Evolutionary conservation across 1,140 invertebrate species (phyloP), one percentile per base, ranked within the genome.

Genomic region (Listronotus oregonensis): DNA sequence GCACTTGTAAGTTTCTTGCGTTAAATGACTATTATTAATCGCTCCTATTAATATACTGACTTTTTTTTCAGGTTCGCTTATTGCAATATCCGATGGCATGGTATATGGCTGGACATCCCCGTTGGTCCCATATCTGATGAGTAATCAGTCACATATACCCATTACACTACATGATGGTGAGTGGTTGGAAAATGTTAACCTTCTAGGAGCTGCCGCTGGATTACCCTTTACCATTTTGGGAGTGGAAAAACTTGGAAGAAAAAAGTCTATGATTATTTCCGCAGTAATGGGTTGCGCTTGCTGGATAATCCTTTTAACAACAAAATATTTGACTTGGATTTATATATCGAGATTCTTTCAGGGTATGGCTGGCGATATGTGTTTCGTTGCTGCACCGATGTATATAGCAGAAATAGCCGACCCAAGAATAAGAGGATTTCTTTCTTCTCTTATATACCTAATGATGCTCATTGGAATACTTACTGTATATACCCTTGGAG

Each of bases 181-280:
- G 17, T 89, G 86, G 87, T 77, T 89, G 21, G 82, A 86, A 18
- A 85, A 85, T 0, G 65, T 89, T 2, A 79, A 85, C 55, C 82
- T 86, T 1, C 75, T 89, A 31, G 86, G 88, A 0, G 87, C 84
- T 0, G 80, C 88, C 44, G 71, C 81, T 0, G 86, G 86, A 9
- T 85, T 87, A 0, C 78, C 85, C 2, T 81, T 85, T 9, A 82
- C 81, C 46, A 70, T 82, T 14, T 72, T 67, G 32, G 64, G 82
- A 10, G 82, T 89, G 2, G 87, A 91, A 70, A 82, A 79, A 67
- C 69, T 86, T 37, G 90, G 90, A 3, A 75, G 90, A 3, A 89
- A 87, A 71, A 73, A 73, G 15, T 82, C 86, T 0, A 82, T 90
- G 9, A 74, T 88, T 6, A 47, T 85, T 1, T 78, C 86, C 0